Conservation (phyloP, 92 coral and sea anemone species). For the Palythoa grandiflora region DNA sequence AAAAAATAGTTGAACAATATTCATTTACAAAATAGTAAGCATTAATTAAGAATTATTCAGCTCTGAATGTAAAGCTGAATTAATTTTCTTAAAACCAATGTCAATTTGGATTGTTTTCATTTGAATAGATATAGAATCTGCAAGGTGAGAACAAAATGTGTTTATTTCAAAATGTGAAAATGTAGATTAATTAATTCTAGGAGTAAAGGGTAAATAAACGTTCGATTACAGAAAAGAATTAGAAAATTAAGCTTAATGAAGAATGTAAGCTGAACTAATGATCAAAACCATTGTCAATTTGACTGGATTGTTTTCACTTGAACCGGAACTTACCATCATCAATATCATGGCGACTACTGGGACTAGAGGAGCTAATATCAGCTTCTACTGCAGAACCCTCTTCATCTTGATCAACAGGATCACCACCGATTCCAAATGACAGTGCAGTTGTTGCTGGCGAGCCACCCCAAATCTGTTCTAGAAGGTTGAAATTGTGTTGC, state of each 20-base stretch:
- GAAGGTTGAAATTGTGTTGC: constrained; percentile 44
- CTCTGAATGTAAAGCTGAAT: constrained; percentile 1
- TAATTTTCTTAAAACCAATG: constrained; percentile 3
- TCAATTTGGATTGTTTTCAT: constrained; percentile 9
- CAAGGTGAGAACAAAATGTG: constrained; percentile 11
- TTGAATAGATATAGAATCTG: not conserved
- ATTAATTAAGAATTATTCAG: not conserved
- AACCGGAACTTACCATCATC: constrained; percentile 39
- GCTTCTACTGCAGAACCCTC: constrained; percentile 1
- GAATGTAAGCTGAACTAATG: not conserved
- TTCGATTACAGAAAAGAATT: not conserved
- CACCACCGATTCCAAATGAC: not conserved
- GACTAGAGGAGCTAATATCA: constrained; percentile 6
- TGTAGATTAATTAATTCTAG: not conserved
- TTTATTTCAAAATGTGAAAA: constrained; percentile 9
- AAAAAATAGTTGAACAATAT: not conserved
- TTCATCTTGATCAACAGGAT: not conserved
- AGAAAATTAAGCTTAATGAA: not conserved
- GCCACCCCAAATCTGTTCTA: not conserved
- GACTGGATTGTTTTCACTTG: constrained; percentile 7
- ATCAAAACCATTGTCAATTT: constrained; percentile 9
- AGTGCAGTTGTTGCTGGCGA: constrained; percentile 4
- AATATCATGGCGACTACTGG: constrained; percentile 28
- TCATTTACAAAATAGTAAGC: not conserved
- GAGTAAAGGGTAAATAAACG: not conserved